Percentiles rank a stretch among this genome's conserved stretches.
These are phyloP conservation scores for Macaria liturata DNA, from an alignment of 2,888 invertebrate species.

Conservation along the genomic window DNA sequence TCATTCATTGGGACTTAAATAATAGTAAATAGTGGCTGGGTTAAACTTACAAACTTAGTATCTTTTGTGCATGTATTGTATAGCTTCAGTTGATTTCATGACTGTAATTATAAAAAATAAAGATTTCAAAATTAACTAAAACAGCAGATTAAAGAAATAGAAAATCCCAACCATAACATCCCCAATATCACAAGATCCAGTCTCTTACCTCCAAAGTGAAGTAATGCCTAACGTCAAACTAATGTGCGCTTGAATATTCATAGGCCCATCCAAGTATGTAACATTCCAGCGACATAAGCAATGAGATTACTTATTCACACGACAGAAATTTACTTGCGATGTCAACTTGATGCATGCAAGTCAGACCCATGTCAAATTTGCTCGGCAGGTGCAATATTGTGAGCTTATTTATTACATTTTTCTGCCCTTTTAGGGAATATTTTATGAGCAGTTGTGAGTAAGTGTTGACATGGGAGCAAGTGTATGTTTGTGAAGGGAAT, in stretches of 20 bases:
- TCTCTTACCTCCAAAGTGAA: not conserved
- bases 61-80: no score
- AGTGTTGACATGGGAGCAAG: not conserved
- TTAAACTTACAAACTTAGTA: no score
- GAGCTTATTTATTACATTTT: conserved; percentile 46
- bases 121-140: no score
- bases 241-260: conserved; percentile 51
- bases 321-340: conserved; percentile 74
- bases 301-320: conserved; percentile 73
- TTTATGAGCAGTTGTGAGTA: conserved; percentile 17
- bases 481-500: no score
- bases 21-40: no score
- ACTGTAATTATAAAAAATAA: no score
- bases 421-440: conserved; percentile 29
- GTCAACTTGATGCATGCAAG: conserved; percentile 78
- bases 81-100: no score
- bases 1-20: no score
- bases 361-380: conserved; percentile 73
- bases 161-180: no score
- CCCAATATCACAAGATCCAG: no score
- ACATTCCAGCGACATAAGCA: conserved; percentile 58
- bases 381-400: conserved; percentile 73
- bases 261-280: conserved; percentile 49
- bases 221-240: conserved; percentile 34
- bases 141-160: no score